Evolutionary conservation across 1,140 invertebrate genomes (phyloP).

Genomic region (Pentalonia nigronervosa): DNA sequence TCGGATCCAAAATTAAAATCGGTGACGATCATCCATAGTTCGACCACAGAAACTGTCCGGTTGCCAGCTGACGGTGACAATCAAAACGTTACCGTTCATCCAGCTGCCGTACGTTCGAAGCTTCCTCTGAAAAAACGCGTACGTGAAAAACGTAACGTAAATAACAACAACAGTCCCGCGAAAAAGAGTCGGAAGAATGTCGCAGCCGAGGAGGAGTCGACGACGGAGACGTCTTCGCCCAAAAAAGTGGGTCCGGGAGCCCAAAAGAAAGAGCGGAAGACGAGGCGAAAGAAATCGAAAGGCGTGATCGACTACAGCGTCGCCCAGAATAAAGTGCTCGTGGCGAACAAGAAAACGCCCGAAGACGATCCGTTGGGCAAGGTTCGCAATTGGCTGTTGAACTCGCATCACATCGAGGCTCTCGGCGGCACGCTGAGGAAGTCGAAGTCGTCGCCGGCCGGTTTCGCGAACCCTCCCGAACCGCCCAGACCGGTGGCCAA

Average conservation of each 20-base stretch:
- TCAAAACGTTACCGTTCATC: slow-evolving; percentile 72
- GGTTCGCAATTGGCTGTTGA: slow-evolving; percentile 83
- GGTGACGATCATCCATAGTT: slow-evolving; percentile 84
- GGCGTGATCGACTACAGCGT: slow-evolving; percentile 43
- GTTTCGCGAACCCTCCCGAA: slow-evolving; percentile 63
- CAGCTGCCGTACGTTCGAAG: slow-evolving; percentile 75
- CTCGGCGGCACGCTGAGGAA: slow-evolving; percentile 66
- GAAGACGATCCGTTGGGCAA: slow-evolving; percentile 79
- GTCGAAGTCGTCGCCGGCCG: slow-evolving; percentile 76
- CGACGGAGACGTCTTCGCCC: slow-evolving; percentile 13
- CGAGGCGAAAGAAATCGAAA: slow-evolving; percentile 40
- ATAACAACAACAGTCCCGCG: slow-evolving; percentile 58
- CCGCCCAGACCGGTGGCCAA: slow-evolving; percentile 26
- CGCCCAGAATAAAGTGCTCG: neutral
- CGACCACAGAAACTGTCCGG: slow-evolving; percentile 82
- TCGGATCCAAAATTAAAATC: slow-evolving; percentile 81
- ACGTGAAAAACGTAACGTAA: slow-evolving; percentile 65
- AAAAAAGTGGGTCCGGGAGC: neutral
- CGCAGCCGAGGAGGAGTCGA: slow-evolving; percentile 13
- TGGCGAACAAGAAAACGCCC: slow-evolving; percentile 48
- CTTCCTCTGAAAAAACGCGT: slow-evolving; percentile 79
- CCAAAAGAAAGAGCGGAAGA: slow-evolving; percentile 27
- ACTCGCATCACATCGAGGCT: slow-evolving; percentile 68
- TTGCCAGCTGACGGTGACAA: slow-evolving; percentile 76
- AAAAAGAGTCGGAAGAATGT: slow-evolving; percentile 59